phyloP scores from a whole-genome alignment of 2,797 vertebrate species.

The Notamacropus eugenii region DNA sequence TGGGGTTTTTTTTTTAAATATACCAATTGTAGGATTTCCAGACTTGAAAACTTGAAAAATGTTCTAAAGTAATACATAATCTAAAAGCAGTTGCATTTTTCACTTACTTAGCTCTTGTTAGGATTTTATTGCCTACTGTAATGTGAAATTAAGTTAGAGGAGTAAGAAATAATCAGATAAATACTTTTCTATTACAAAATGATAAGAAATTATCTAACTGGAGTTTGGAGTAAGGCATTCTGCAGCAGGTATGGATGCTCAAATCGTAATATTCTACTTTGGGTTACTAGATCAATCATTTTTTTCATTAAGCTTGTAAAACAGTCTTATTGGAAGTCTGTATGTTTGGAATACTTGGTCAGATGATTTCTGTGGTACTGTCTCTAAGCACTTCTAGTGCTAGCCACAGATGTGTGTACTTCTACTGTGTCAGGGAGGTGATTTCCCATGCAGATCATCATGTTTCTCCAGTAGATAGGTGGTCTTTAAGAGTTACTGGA shows the following conservation, averaged over 20 bases:
- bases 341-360: background rate
- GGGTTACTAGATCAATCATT: background rate
- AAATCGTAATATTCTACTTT: background rate
- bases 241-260: background rate
- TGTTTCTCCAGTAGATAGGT: background rate
- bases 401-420: background rate
- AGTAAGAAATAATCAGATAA: background rate
- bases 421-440: background rate
- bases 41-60: background rate
- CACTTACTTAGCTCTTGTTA: background rate
- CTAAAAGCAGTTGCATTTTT: background rate
- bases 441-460: background rate
- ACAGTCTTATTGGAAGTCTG: background rate
- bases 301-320: background rate
- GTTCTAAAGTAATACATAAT: background rate
- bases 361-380: background rate
- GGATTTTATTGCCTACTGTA: background rate
- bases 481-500: background rate
- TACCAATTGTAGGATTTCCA: background rate
- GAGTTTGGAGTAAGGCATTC: background rate
- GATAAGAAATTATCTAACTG: background rate
- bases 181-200: background rate
- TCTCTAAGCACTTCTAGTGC: background rate
- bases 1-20: background rate
- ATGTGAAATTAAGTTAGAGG: background rate